A percentile compares a stretch with the other conserved stretches of the same genome.
phyloP scores from a whole-genome alignment of 2,797 vertebrate genomes.

The Somateria mollissima region DNA sequence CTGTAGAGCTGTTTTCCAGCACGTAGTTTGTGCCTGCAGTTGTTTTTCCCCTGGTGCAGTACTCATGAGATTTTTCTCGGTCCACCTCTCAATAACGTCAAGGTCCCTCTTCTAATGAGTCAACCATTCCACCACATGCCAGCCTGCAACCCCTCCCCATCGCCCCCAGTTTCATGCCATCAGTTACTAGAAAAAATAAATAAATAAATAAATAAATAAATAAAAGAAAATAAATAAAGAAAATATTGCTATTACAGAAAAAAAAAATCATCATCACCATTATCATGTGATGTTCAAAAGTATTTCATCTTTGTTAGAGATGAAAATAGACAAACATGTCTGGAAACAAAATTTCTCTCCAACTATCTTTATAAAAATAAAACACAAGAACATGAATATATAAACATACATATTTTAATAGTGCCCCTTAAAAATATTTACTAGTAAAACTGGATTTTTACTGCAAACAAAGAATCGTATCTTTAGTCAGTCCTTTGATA shows the following conservation, averaged over 20 bases:
- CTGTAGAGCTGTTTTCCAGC: no score
- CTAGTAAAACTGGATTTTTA: neutral
- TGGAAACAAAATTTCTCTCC: neutral
- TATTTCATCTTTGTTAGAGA: neutral
- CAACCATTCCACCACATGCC: neutral
- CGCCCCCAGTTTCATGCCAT: neutral
- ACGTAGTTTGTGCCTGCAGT: no score
- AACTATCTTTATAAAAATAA: neutral
- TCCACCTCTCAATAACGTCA: neutral
- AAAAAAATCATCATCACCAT: neutral
- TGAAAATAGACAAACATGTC: neutral
- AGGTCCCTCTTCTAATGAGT: neutral
- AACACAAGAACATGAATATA: neutral
- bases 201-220: neutral
- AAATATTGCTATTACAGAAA: neutral
- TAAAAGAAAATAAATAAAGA: neutral
- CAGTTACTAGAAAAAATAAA: neutral
- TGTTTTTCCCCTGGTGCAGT: no score
- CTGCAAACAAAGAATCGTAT: neutral
- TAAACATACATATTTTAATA: neutral
- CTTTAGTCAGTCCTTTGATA: neutral
- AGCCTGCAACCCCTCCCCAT: no score
- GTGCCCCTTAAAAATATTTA: neutral
- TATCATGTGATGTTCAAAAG: neutral
- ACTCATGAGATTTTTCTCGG: neutral